Conservation (phyloP, 2,113 vertebrate species). For the Ovis canadensis region DNA sequence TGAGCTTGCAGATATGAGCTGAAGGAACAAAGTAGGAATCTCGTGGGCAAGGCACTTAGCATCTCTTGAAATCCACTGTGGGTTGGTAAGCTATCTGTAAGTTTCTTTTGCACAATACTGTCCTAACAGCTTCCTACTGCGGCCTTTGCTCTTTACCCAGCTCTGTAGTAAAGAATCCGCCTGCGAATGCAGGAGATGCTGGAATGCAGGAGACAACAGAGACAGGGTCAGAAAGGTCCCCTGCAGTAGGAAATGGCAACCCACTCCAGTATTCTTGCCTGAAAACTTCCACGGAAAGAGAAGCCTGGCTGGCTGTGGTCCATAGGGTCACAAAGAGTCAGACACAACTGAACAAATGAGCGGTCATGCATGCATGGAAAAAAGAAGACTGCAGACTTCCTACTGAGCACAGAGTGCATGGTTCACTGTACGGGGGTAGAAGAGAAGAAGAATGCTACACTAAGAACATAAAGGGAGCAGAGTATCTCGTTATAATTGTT, state of each 20-base stretch:
- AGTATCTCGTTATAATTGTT: not conserved
- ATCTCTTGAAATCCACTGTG: not conserved
- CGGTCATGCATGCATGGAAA: not conserved
- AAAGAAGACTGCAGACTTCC: not conserved
- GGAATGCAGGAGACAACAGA: not conserved
- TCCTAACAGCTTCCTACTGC: not conserved
- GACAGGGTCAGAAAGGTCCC: not conserved
- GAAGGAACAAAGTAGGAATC: not conserved
- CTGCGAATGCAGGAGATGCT: not conserved
- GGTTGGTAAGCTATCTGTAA: not conserved
- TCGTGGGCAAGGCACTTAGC: not conserved
- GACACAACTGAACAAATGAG: not conserved
- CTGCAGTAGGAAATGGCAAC: not conserved
- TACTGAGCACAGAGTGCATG: not conserved
- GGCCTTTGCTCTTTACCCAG: not conserved
- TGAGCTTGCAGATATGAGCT: not conserved
- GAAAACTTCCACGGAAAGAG: not conserved
- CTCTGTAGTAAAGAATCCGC: not conserved
- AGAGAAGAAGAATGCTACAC: not conserved
- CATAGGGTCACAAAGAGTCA: not conserved
- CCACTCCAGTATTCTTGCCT: not conserved
- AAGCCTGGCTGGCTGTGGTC: not conserved
- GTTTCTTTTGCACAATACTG: not conserved
- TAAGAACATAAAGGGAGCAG: not conserved
- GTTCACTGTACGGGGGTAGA: not conserved